Percentiles rank a stretch among this genome's conserved stretches.
Evolutionary conservation across 2,113 vertebrate species (phyloP).

Genomic region (Dromaius novaehollandiae): DNA sequence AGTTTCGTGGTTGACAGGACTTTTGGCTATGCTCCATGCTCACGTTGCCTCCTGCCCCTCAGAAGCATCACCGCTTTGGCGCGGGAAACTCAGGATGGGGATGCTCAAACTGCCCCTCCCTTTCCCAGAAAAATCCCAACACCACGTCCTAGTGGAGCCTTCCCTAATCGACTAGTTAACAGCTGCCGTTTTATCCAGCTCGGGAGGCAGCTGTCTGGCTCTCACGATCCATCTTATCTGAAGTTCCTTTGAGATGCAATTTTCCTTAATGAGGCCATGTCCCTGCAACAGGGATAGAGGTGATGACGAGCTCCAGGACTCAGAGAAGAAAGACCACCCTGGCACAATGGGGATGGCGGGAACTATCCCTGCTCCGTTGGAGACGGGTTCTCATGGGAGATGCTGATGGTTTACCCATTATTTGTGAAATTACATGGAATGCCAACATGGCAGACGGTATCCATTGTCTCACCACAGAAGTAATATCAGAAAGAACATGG

Average conservation of each 20-base stretch:
- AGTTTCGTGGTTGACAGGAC: neutral
- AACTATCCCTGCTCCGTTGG: neutral
- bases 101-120: neutral
- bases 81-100: neutral
- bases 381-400: neutral
- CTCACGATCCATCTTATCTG: constrained; percentile 19
- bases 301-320: neutral
- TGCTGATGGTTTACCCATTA: constrained; percentile 1
- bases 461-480: constrained; percentile 28
- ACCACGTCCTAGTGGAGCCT: neutral
- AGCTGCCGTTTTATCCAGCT: too few relatives aligned
- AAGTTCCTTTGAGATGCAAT: neutral
- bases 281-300: neutral
- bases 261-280: neutral
- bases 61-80: neutral
- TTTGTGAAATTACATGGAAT: neutral
- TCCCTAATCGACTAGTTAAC: neutral
- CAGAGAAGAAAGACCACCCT: constrained; percentile 11
- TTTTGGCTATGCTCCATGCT: neutral
- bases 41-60: neutral
- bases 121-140: neutral
- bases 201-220: neutral
- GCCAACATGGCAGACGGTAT: constrained; percentile 24
- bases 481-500: neutral
- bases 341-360: neutral